Evolutionary conservation across 2,113 vertebrate species (phyloP).

Genomic region (Platysternon megacephalum): DNA sequence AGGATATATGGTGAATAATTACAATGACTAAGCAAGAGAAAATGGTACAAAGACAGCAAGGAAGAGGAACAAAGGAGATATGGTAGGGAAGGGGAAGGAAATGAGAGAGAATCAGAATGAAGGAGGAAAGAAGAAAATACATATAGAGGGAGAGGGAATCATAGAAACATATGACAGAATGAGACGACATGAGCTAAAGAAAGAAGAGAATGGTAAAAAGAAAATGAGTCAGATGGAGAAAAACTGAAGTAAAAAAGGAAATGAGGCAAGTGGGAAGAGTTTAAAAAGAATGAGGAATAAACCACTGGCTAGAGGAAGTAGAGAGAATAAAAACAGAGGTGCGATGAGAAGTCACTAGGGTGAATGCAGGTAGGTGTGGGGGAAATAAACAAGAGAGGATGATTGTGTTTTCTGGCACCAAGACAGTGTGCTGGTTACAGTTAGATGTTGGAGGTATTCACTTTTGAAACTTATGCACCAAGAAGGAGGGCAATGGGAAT

Average conservation of each 20-base stretch:
- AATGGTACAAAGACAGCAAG: background rate
- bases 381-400: background rate
- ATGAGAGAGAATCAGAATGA: background rate
- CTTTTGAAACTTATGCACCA: background rate
- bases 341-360: background rate
- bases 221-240: rapidly evolving
- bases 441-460: rapidly evolving
- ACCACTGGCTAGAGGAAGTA: background rate
- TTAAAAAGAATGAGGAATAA: background rate
- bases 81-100: background rate
- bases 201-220: background rate
- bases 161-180: background rate
- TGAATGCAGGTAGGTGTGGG: background rate
- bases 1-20: background rate
- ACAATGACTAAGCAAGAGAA: background rate
- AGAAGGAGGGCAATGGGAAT: background rate
- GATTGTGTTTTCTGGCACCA: background rate
- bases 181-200: background rate
- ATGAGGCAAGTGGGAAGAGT: background rate
- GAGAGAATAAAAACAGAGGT: background rate
- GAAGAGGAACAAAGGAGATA: background rate
- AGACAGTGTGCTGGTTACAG: background rate
- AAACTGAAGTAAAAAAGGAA: background rate
- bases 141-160: background rate
- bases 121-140: background rate